These are phyloP conservation scores for Setophaga kirtlandii DNA, from an alignment of 2,113 vertebrate species.

Conservation along the genomic window DNA sequence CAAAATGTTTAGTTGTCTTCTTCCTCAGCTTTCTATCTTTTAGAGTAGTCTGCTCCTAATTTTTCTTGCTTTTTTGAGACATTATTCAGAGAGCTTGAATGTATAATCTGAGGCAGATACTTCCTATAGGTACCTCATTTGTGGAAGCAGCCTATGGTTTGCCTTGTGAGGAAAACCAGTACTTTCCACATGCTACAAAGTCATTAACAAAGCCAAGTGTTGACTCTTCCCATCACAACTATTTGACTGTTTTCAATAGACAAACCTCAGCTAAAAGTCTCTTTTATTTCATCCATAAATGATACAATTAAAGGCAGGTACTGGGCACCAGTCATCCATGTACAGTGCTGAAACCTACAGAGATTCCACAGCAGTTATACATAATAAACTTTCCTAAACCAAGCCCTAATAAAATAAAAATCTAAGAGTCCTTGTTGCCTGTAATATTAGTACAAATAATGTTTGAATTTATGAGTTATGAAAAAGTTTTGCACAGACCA, in stretches of 20 bases:
- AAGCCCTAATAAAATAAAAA: neutral
- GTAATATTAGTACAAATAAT: neutral
- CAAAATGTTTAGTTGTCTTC: neutral
- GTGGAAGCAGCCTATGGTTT: neutral
- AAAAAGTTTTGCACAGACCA: neutral
- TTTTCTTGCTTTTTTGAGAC: neutral
- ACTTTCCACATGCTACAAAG: neutral
- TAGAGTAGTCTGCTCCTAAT: neutral
- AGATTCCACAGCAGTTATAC: neutral
- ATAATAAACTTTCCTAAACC: neutral
- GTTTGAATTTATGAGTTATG: neutral
- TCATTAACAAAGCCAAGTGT: neutral
- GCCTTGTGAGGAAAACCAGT: neutral
- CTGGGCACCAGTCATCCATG: neutral
- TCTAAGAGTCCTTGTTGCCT: neutral
- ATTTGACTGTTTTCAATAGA: neutral
- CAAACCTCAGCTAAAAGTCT: neutral
- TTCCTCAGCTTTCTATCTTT: neutral
- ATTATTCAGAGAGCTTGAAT: neutral
- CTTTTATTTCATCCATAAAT: neutral
- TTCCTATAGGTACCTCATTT: neutral
- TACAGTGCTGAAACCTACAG: neutral
- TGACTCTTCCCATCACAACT: neutral
- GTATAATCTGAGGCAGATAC: neutral
- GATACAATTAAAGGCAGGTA: neutral